A percentile compares a stretch with the other conserved stretches of the same genome.
Evolutionary conservation across 2,888 invertebrate species (phyloP).

Genomic region (Ennomos quercinarius): DNA sequence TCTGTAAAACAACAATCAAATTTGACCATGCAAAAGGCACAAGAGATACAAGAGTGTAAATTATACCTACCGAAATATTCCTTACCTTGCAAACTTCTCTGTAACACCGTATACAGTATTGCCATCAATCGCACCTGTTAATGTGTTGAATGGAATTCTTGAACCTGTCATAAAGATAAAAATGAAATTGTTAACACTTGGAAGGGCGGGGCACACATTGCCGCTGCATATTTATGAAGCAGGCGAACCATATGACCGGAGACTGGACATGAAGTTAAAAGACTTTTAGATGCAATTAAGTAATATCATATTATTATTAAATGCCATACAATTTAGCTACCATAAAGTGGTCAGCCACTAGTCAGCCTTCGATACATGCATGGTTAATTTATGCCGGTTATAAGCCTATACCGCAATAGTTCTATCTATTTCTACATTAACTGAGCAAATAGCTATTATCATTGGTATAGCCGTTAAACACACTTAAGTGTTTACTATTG

Average conservation of each 20-base stretch:
- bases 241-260: conserved; percentile 12
- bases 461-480: conserved; percentile 17
- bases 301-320: conserved; percentile 38
- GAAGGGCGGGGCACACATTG: not conserved
- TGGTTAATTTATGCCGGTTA: conserved; percentile 30
- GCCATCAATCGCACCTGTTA: conserved; percentile 94
- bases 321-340: conserved; percentile 32
- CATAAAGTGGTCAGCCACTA: conserved; percentile 30
- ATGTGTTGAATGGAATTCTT: conserved; percentile 93
- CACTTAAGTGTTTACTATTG: conserved; percentile 11
- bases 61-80: not conserved
- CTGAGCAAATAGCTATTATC: conserved; percentile 30
- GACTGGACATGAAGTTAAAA: conserved; percentile 28
- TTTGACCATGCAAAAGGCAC: not conserved
- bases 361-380: conserved; percentile 27
- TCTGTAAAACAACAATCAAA: conserved; percentile 68
- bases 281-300: conserved; percentile 29
- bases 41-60: not conserved
- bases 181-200: conserved; percentile 2
- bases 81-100: conserved; percentile 91
- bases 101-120: conserved; percentile 96
- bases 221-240: conserved; percentile 17
- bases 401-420: conserved; percentile 20
- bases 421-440: conserved; percentile 28
- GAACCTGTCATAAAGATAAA: conserved; percentile 85